Evolutionary conservation across 2,888 invertebrate genomes (phyloP).

Genomic region (Drosophila leonis): DNA sequence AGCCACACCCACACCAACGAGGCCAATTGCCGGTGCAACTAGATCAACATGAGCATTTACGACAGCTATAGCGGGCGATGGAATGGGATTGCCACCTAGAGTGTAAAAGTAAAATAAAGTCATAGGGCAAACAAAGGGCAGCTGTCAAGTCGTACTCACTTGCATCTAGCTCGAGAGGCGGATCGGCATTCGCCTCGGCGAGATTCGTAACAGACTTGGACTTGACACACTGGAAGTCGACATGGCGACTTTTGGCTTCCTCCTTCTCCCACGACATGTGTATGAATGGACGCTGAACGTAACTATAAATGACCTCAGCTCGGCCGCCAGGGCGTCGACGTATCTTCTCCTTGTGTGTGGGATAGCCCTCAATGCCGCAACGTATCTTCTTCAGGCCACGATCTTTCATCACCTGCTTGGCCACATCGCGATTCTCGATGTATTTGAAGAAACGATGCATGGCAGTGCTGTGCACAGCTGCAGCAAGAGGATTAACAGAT

Average conservation of each 20-base stretch:
- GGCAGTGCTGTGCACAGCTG: constrained; percentile 96
- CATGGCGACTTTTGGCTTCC: constrained; percentile 99
- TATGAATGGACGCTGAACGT: constrained; percentile 99
- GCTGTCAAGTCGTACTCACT: constrained; percentile 65
- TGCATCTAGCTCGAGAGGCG: constrained; percentile 87
- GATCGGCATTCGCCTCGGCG: constrained; percentile 97
- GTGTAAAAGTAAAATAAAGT: not conserved
- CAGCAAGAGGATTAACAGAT: not conserved
- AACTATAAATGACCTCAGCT: constrained; percentile 98
- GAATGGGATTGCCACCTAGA: constrained; percentile 84
- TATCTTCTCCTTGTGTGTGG: constrained; percentile 99
- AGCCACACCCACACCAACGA: constrained; percentile 62
- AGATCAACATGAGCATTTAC: constrained; percentile 66
- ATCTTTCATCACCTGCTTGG: constrained; percentile 99
- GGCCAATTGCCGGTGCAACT: constrained; percentile 58
- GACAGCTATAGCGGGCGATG: constrained; percentile 75
- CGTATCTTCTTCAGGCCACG: constrained; percentile 99
- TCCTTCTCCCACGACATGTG: constrained; percentile 98
- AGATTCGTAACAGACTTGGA: constrained; percentile 98
- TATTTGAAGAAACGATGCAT: constrained; percentile 99
- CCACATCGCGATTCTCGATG: constrained; percentile 99
- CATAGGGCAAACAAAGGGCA: no score
- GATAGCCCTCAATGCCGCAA: constrained; percentile 99
- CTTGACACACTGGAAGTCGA: constrained; percentile 99
- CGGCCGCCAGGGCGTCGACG: constrained; percentile 97